phyloP scores from a whole-genome alignment of 1,140 invertebrate genomes.

The Helicorthomorpha holstii region DNA sequence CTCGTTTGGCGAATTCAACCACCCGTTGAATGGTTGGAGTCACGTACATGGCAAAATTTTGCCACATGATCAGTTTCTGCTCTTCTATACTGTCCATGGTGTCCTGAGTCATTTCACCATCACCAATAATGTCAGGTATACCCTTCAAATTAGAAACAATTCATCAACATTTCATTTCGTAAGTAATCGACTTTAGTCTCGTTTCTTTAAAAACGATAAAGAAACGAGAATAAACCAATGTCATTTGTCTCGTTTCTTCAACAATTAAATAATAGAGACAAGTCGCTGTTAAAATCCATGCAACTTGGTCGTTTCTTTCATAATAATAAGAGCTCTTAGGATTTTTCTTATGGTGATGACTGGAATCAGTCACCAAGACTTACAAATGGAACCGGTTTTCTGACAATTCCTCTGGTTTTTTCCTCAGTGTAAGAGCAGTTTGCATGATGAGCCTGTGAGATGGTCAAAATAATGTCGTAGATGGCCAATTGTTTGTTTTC shows the following conservation, averaged over 20 bases:
- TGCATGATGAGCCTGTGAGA: slow-evolving; percentile 75
- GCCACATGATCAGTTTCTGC: slow-evolving; percentile 27
- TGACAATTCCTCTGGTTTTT: slow-evolving; percentile 45
- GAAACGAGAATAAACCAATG: too few relatives aligned
- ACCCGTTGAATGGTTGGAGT: slow-evolving; percentile 72
- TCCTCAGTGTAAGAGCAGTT: slow-evolving; percentile 84
- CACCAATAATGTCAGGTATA: slow-evolving; percentile 15
- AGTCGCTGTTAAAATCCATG: too few relatives aligned
- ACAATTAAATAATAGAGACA: too few relatives aligned
- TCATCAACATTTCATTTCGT: too few relatives aligned
- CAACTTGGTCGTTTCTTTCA: not conserved
- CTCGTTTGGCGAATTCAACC: slow-evolving; percentile 82
- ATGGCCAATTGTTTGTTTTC: slow-evolving; percentile 39
- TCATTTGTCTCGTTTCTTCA: too few relatives aligned
- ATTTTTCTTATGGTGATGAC: not conserved
- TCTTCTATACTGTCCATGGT: slow-evolving; percentile 23
- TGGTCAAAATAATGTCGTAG: slow-evolving; percentile 69
- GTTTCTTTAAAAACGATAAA: too few relatives aligned
- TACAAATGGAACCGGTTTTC: slow-evolving; percentile 50
- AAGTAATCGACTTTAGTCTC: too few relatives aligned
- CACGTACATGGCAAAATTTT: slow-evolving; percentile 22
- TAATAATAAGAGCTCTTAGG: not conserved
- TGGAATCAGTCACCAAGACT: slow-evolving; percentile 16
- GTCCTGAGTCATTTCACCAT: slow-evolving; percentile 12
- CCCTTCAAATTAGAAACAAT: slow-evolving; percentile 14